A percentile compares a stretch with the other conserved stretches of the same genome.
These are phyloP conservation scores for Ptychochromis oligacanthus DNA, from an alignment of 2,113 vertebrate species.

Conservation along the genomic window DNA sequence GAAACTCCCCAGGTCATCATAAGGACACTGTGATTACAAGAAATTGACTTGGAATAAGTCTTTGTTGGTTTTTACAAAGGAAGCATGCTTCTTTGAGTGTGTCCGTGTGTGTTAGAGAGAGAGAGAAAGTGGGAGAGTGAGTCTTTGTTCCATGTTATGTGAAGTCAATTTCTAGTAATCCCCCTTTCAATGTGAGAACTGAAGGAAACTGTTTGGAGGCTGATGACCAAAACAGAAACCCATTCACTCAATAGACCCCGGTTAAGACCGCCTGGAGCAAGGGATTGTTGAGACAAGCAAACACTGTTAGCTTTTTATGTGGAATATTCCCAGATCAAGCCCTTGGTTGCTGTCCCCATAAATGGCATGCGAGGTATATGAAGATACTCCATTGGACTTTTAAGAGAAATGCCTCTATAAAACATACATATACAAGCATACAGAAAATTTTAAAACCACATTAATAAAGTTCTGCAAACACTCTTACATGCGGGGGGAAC, in stretches of 20 bases:
- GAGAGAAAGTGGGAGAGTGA: not conserved
- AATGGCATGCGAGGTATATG: not conserved
- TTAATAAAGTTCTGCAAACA: not conserved
- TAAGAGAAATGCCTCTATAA: not conserved
- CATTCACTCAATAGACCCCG: conserved; percentile 49
- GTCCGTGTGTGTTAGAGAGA: not conserved
- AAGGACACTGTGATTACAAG: conserved; percentile 17
- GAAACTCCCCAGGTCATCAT: conserved; percentile 28
- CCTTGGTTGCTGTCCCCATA: not conserved
- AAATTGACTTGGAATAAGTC: conserved; percentile 2
- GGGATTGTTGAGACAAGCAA: conserved; percentile 48
- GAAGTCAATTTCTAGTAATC: conserved; percentile 72
- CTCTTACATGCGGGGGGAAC: not conserved
- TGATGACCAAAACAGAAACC: conserved; percentile 56
- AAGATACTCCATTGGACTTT: not conserved
- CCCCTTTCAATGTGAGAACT: conserved; percentile 62
- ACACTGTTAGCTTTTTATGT: conserved; percentile 38
- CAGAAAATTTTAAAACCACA: not conserved
- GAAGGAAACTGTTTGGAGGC: conserved; percentile 42
- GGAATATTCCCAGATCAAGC: conserved; percentile 35
- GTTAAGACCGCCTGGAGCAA: conserved; percentile 47
- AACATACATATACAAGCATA: not conserved
- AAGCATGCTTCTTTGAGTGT: not conserved
- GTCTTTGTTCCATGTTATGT: conserved; percentile 35
- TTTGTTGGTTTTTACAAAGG: conserved; percentile 23